Base-by-base conservation (phyloP, 2,888 invertebrate genomes). In the Agapostemon virescens region DNA sequence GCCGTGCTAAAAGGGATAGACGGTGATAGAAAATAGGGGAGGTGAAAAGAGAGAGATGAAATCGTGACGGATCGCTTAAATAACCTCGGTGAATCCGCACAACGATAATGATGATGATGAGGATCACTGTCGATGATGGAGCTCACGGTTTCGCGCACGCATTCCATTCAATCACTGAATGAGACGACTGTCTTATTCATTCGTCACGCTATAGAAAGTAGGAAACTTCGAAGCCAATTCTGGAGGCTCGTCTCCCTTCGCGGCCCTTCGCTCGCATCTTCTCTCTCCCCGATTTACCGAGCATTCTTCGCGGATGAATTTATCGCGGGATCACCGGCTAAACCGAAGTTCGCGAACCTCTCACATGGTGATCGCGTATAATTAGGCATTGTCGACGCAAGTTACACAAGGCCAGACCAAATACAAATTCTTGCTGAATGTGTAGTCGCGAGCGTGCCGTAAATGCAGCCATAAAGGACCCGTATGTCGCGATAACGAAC, bases 121-220 rank as follows among this genome's bases (percentile, higher is more conserved):
- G 63, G 69, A 69, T 76, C 66, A 58, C 52, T 42, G 61, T 64
- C 75, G 85, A 88, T 86, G 84, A 88, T 87, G 87, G 88, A 87
- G 69, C 82, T 77, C 73, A 79, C 83, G 82, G 76, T 72, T 72
- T 80, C 82, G 71, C 79, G 83, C 83, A 86, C 87, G 85, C 85
- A 81, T 88, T 87, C 88, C 82, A 87, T 90, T 87, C 88, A 85
- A 85, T 88, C 82, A 81, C 81, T 89, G 87, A 89, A 89, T 88
- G 83, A 83, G 78, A 84, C 79, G 84, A 88, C 85, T 88, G 86
- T 89, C 89, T 90, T 89, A 88, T 90, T 90, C 88, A 89, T 86
- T 86, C 88, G 84, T 73, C 83, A 69, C 77, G 74, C 82, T 69
- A 84, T 85, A 85, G 76, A 86, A 83, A 84, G 81, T 79, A 73